phyloP scores from a whole-genome alignment of 2,113 vertebrate species.

The Gymnobelideus leadbeateri region DNA sequence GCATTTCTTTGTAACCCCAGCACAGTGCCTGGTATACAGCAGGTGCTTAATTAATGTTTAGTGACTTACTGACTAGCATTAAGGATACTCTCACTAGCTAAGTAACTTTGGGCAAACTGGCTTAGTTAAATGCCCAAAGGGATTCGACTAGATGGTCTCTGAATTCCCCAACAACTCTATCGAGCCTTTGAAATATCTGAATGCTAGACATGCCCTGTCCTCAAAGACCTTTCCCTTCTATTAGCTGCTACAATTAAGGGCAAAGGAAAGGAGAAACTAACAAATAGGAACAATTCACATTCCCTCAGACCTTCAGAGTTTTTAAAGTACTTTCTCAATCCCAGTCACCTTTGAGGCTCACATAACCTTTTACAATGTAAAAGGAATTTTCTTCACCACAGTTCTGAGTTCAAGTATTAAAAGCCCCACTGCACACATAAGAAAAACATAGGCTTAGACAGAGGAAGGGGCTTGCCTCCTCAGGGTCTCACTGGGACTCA shows the following conservation, averaged over 20 bases:
- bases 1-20: background rate
- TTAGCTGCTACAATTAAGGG: background rate
- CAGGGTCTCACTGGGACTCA: background rate
- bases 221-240: background rate
- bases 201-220: background rate
- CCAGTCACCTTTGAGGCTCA: background rate
- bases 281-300: background rate
- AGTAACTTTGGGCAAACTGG: too few relatives aligned
- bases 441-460: background rate
- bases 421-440: background rate
- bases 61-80: background rate
- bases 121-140: too few relatives aligned
- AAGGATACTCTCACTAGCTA: too few relatives aligned
- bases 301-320: background rate
- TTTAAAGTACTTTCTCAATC: too few relatives aligned
- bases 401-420: background rate
- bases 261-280: background rate
- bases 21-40: background rate
- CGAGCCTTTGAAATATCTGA: background rate
- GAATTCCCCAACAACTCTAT: too few relatives aligned
- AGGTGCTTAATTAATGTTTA: background rate
- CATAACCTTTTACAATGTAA: background rate
- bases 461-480: background rate
- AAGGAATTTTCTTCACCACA: background rate
- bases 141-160: too few relatives aligned